These are phyloP conservation scores for Aphidius colemani DNA, from an alignment of 2,888 invertebrate species.

Conservation along the genomic window DNA sequence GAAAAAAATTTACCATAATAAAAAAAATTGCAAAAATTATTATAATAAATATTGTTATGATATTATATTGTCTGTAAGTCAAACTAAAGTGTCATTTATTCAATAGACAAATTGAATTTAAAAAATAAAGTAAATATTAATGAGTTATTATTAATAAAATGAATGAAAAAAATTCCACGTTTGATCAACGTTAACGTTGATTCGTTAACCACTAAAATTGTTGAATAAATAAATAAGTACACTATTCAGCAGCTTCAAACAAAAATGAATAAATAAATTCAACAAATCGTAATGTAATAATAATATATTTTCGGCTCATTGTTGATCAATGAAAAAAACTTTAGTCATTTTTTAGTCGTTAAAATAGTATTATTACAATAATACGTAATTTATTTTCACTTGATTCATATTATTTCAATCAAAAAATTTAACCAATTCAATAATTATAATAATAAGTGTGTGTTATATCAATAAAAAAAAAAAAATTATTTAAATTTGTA, in stretches of 20 bases:
- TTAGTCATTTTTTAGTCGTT: slow-evolving; percentile 33
- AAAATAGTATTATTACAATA: slow-evolving; percentile 44
- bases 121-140: too few species aligned
- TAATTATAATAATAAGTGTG: slow-evolving; percentile 2
- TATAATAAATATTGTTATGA: too few species aligned
- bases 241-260: not conserved
- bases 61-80: too few species aligned
- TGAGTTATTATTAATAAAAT: too few species aligned
- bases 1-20: too few species aligned
- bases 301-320: slow-evolving; percentile 53
- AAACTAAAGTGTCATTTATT: too few species aligned
- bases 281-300: slow-evolving; percentile 21
- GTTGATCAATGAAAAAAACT: slow-evolving; percentile 53
- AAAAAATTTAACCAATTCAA: slow-evolving; percentile 14
- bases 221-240: not conserved
- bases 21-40: too few species aligned
- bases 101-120: too few species aligned
- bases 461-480: not conserved
- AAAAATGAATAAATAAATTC: not conserved
- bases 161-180: too few species aligned
- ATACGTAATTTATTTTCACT: slow-evolving; percentile 38
- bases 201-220: slow-evolving; percentile 15
- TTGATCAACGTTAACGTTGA: slow-evolving; percentile 21
- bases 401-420: slow-evolving; percentile 21
- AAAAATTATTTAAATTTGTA: not conserved